Evolutionary conservation across 2,113 vertebrate genomes (phyloP).

Genomic region (Probosciger aterrimus): DNA sequence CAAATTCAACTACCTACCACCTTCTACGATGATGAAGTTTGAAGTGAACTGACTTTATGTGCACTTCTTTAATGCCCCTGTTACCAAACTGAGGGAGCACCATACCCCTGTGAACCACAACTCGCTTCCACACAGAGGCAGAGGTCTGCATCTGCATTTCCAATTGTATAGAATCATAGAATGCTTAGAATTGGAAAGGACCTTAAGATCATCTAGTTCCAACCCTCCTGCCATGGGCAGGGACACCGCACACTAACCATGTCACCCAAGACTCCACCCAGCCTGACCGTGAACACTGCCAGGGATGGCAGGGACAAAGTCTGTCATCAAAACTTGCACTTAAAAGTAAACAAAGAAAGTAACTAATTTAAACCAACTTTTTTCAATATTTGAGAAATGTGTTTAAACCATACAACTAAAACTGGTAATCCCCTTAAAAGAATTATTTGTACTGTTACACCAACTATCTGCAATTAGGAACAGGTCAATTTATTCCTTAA

Average conservation of each 20-base stretch:
- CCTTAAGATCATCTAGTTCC: not conserved
- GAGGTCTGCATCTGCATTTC: not conserved
- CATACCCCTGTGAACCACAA: not conserved
- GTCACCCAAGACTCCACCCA: not conserved
- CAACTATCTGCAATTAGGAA: not conserved
- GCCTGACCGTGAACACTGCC: not conserved
- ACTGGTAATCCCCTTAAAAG: not conserved
- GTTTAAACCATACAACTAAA: not conserved
- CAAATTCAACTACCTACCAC: not conserved
- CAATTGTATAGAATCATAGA: not conserved
- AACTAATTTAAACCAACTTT: not conserved
- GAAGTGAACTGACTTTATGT: not conserved
- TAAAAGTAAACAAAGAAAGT: not conserved
- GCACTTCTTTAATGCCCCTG: not conserved
- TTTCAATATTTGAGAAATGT: not conserved
- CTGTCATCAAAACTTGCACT: not conserved
- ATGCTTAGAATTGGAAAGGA: not conserved
- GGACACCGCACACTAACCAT: not conserved
- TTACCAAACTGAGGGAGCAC: not conserved
- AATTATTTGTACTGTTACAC: not conserved
- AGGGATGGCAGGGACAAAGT: not conserved
- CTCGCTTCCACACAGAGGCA: not conserved
- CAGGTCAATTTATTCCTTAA: not conserved
- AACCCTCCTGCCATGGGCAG: not conserved
- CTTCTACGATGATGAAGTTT: not conserved